Base-by-base conservation (phyloP, 2,888 invertebrate genomes). In the Coelopa pilipes region DNA sequence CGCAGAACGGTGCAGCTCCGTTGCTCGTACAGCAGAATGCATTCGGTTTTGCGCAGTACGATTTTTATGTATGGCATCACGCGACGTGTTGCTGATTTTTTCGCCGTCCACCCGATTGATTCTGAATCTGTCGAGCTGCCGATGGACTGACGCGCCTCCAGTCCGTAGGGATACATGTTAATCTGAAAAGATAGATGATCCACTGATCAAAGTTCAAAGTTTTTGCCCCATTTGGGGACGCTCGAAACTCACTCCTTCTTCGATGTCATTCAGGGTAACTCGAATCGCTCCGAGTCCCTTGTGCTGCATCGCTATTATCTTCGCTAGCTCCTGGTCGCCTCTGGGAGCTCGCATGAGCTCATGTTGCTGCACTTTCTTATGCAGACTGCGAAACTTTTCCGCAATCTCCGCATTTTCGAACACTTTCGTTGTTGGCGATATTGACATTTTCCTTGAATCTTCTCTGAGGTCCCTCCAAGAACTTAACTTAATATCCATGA, bases 21-120 rank as follows among this genome's bases (percentile, higher is more conserved):
- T 76, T 93, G 84, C 77, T 92, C 92, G 77, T 92, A 92, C 9
- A 94, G 82, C 72, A 91, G 90, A 57, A 88, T 82, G 0, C 93
- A 92, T 62, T 91, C 89, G 0, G 93, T 93, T 88, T 94, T 94
- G 74, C 88, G 90, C 1, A 94, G 86, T n/a, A 88, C 87, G 7
- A 94, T 86, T 78, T 89, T 90, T 47, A 93, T 90, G 80, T 90
- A 90, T 1, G 90, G 87, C 13, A 92, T 91, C 21, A 80, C 57
- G 0, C 74, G 65, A 21, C 74, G 62, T 12, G 49, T 21, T 15
- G 53, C 34, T 10, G n/a, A 53, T 1, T n/a, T 57, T 19, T n/a
- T 10, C 13, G 17, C 57, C 19, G 17, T 17, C 57, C n/a, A 19
- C 5, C 19, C 21, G 11, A 21, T 21, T 11, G 21, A 11, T 11